These are phyloP conservation scores for Protobothrops flavoviridis DNA, from an alignment of 2,113 vertebrate species.

Conservation along the genomic window DNA sequence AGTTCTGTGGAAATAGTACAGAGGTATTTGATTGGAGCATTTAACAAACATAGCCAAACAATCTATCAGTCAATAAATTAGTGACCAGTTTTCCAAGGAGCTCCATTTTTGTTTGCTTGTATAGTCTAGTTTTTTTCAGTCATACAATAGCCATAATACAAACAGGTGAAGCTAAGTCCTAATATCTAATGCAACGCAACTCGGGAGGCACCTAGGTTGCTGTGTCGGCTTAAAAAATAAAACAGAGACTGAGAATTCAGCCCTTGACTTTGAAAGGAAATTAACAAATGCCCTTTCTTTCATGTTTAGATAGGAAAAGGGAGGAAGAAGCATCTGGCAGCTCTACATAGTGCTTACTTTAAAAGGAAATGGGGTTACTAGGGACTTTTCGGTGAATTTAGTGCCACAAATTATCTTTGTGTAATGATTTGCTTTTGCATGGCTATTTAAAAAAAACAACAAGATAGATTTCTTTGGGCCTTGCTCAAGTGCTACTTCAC, in stretches of 20 bases:
- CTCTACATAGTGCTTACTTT: neutral
- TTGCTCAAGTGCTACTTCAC: neutral
- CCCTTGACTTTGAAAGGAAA: neutral
- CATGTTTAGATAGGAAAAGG: neutral
- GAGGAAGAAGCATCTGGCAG: neutral
- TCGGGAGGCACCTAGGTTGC: slow-evolving; percentile 17
- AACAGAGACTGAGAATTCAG: neutral
- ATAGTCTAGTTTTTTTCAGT: neutral
- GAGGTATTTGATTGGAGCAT: neutral
- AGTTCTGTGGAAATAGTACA: neutral
- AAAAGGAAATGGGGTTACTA: neutral
- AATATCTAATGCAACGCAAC: slow-evolving; percentile 20
- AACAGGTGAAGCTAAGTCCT: slow-evolving; percentile 28
- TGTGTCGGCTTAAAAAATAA: slow-evolving; percentile 48
- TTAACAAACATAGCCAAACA: neutral
- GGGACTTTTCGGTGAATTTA: neutral
- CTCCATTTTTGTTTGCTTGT: slow-evolving; percentile 24
- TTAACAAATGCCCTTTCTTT: neutral
- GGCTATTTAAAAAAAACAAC: neutral
- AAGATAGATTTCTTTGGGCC: neutral
- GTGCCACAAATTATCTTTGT: neutral
- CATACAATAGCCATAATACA: slow-evolving; percentile 25
- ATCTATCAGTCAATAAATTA: neutral
- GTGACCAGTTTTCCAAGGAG: neutral
- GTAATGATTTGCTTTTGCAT: neutral